Conservation (phyloP, 2,113 vertebrate genomes). For the Nematolebias whitei region DNA sequence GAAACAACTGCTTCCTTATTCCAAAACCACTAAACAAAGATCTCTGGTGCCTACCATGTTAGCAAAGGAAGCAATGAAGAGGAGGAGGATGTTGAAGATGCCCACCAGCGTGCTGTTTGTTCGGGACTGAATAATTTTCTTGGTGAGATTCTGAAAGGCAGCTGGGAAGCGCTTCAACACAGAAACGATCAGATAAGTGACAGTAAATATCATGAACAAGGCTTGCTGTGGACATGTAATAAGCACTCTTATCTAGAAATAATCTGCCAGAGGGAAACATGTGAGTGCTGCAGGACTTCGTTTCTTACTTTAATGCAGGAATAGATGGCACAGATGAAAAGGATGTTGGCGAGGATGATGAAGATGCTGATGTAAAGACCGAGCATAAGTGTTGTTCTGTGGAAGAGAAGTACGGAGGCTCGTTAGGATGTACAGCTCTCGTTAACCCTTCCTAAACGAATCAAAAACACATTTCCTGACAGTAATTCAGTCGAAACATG, state of each 20-base stretch:
- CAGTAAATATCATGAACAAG: constrained; percentile 51
- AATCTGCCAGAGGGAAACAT: constrained; percentile 19
- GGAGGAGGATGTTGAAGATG: constrained; percentile 88
- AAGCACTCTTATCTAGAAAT: constrained; percentile 43
- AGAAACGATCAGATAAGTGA: constrained; percentile 41
- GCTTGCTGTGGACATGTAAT: constrained; percentile 41
- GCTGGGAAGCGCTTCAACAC: constrained; percentile 84
- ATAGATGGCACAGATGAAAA: constrained; percentile 91
- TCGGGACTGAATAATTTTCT: constrained; percentile 89
- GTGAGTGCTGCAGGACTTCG: constrained; percentile 15
- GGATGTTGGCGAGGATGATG: constrained; percentile 84
- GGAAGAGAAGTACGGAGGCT: constrained; percentile 47
- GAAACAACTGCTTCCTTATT: constrained; percentile 3
- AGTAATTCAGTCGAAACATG: constrained; percentile 7
- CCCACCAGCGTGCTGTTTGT: constrained; percentile 89
- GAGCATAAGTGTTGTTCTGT: constrained; percentile 87
- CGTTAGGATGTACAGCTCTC: constrained; percentile 41
- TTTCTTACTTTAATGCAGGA: constrained; percentile 90
- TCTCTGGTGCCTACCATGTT: constrained; percentile 85
- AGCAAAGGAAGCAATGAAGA: constrained; percentile 88
- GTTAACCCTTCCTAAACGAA: constrained; percentile 44
- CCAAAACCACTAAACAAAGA: constrained; percentile 6
- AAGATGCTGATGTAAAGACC: constrained; percentile 87
- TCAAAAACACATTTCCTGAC: constrained; percentile 52
- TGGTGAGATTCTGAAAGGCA: constrained; percentile 84